phyloP scores from a whole-genome alignment of 2,888 invertebrate species.

The Drosophila lutescens region DNA sequence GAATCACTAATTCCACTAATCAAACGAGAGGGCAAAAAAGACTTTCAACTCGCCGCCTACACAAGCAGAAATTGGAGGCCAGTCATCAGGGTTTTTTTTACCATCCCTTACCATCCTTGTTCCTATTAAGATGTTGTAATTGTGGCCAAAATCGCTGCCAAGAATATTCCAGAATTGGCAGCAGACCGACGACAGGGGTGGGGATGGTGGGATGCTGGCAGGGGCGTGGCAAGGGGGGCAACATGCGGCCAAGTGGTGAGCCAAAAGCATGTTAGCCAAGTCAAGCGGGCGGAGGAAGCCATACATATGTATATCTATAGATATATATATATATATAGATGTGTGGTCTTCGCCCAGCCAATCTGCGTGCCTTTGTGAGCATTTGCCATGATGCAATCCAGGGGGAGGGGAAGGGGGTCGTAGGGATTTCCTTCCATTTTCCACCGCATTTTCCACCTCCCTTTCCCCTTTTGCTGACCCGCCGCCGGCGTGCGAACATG shows the following conservation, averaged over 20 bases:
- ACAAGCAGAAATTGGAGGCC: conserved; percentile 11
- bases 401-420: conserved; percentile 14
- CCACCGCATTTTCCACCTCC: neutral
- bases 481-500: conserved; percentile 47
- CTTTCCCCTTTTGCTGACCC: neutral
- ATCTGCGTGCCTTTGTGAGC: conserved; percentile 62
- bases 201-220: neutral
- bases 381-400: conserved; percentile 57
- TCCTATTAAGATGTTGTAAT: conserved; percentile 70
- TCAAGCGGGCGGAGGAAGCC: conserved; percentile 1
- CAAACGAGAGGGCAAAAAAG: conserved; percentile 39
- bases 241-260: conserved; percentile 72
- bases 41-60: conserved; percentile 10
- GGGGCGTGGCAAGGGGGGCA: conserved; percentile 9
- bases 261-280: conserved; percentile 70
- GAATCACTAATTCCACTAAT: conserved; percentile 65
- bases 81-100: neutral
- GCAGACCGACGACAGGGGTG: conserved; percentile 2
- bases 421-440: conserved; percentile 14
- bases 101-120: conserved; percentile 16
- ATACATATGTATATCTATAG: neutral
- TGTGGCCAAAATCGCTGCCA: conserved; percentile 70
- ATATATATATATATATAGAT: neutral
- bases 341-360: conserved; percentile 45
- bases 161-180: conserved; percentile 53